Conservation (phyloP, 2,797 vertebrate genomes). For the Neostethus bicornis region DNA sequence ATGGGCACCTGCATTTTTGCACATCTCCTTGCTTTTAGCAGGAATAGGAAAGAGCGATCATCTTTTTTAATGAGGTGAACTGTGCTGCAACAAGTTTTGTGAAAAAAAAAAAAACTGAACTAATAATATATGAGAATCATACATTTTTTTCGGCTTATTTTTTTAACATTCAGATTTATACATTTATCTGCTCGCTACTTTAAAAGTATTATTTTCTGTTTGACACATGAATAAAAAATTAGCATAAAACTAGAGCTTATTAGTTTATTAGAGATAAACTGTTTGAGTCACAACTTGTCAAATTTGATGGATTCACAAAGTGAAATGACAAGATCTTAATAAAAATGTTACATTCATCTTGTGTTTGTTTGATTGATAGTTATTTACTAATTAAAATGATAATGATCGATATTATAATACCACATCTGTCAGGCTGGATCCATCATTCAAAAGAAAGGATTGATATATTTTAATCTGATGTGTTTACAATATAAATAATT, state of each 20-base stretch:
- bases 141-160: neutral
- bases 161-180: neutral
- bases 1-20: conserved; percentile 29
- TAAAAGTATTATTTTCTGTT: neutral
- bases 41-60: neutral
- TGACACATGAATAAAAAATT: neutral
- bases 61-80: conserved; percentile 23
- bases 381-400: conserved; percentile 8
- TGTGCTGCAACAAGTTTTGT: conserved; percentile 1
- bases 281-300: conserved; percentile 5
- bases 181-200: neutral
- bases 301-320: neutral
- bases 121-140: neutral
- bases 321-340: neutral
- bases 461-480: neutral
- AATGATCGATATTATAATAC: neutral
- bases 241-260: neutral
- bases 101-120: conserved; percentile 1
- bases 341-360: conserved; percentile 1
- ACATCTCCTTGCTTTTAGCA: neutral
- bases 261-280: conserved; percentile 9
- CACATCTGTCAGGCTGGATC: neutral
- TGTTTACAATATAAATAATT: neutral
- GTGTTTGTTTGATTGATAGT: conserved; percentile 5
- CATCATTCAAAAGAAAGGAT: neutral